These are phyloP conservation scores for Autographa pulchrina DNA, from an alignment of 2,888 invertebrate species.

Conservation along the genomic window DNA sequence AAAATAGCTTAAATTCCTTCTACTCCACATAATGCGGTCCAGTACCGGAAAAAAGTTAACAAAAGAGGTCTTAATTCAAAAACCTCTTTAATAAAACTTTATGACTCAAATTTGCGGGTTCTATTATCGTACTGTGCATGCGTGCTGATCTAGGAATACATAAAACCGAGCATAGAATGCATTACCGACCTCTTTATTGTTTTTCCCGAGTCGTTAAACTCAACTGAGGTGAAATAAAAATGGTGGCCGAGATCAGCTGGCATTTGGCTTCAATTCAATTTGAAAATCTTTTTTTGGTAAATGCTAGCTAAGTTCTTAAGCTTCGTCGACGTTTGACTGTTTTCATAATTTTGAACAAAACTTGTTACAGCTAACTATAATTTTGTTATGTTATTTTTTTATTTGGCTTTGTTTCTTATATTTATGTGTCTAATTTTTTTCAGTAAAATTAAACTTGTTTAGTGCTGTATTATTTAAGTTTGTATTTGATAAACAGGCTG, in stretches of 20 bases:
- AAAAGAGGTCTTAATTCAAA: not conserved
- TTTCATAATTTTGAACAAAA: too few relatives aligned
- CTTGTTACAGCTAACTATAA: too few relatives aligned
- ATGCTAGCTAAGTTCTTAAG: not conserved
- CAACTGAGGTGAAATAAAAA: conserved; percentile 7
- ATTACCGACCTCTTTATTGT: conserved; percentile 8
- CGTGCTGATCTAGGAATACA: conserved; percentile 7
- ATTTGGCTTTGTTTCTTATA: too few relatives aligned
- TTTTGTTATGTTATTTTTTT: too few relatives aligned
- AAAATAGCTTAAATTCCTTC: too few relatives aligned
- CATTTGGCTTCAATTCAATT: conserved; percentile 9
- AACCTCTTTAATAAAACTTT: conserved; percentile 3
- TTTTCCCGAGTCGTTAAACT: conserved; percentile 1
- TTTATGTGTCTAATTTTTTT: too few relatives aligned
- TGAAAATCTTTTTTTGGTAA: not conserved
- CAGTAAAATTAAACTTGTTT: too few relatives aligned
- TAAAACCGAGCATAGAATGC: conserved; percentile 2
- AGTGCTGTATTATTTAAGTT: too few relatives aligned
- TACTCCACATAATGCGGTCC: not conserved
- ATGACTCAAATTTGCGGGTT: not conserved
- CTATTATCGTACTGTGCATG: not conserved
- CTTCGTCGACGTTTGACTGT: not conserved
- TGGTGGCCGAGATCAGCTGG: conserved; percentile 4
- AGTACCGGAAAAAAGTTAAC: not conserved
- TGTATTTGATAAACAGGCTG: too few relatives aligned